Evolutionary conservation across 2,113 vertebrate species (phyloP).

Genomic region (Onychostoma macrolepis): DNA sequence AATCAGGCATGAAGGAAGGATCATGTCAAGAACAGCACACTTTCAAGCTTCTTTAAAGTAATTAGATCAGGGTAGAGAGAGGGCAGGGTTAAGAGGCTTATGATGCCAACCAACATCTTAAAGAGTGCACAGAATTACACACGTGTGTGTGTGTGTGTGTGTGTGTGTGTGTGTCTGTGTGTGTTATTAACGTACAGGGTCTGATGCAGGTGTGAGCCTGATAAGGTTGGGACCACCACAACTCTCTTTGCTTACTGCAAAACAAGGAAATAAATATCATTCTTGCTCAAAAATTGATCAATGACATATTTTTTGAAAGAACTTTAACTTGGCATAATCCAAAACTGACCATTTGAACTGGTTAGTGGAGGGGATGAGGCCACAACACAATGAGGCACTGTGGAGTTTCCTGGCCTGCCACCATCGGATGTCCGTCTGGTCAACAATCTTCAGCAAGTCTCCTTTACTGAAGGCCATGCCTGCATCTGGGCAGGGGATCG

Average conservation of each 20-base stretch:
- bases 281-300: background rate
- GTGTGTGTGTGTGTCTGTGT: background rate
- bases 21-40: slow-evolving; percentile 3
- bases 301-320: background rate
- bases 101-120: slow-evolving; percentile 22
- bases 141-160: background rate
- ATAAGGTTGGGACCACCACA: slow-evolving; percentile 86
- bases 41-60: slow-evolving; percentile 24
- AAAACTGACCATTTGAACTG: slow-evolving; percentile 83
- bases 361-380: slow-evolving; percentile 88
- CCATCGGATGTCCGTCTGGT: slow-evolving; percentile 87
- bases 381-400: slow-evolving; percentile 78
- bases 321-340: background rate
- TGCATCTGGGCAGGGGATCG: slow-evolving; percentile 87
- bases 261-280: background rate
- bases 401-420: slow-evolving; percentile 91
- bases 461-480: slow-evolving; percentile 87
- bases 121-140: background rate
- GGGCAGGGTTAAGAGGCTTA: slow-evolving; percentile 22
- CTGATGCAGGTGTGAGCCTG: slow-evolving; percentile 81
- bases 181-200: slow-evolving; percentile 74
- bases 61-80: slow-evolving; percentile 32
- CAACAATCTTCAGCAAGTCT: slow-evolving; percentile 91
- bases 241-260: slow-evolving; percentile 85
- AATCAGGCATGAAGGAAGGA: background rate